Conservation (phyloP, 1,140 invertebrate genomes). For the Zeugodacus cucurbitae region DNA sequence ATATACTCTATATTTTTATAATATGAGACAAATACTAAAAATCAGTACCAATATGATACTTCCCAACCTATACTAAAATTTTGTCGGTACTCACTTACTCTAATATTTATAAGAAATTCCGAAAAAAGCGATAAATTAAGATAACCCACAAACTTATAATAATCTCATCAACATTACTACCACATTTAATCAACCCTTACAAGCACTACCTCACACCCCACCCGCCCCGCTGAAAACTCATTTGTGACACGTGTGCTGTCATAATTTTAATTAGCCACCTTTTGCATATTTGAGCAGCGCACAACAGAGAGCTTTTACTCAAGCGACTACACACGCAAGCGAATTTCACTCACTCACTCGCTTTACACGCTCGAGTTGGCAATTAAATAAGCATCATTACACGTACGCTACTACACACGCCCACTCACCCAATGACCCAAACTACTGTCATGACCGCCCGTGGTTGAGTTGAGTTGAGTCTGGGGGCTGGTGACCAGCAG, state of each 20-base stretch:
- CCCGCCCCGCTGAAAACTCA: background rate
- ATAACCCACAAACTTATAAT: background rate
- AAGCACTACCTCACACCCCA: background rate
- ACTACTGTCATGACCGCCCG: background rate
- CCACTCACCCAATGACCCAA: conserved; percentile 30
- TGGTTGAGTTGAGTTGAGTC: background rate
- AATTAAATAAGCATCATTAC: conserved; percentile 12
- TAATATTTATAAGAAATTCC: background rate
- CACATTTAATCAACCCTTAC: background rate
- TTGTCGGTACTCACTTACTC: no score
- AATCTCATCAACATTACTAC: background rate
- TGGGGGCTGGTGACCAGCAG: no score
- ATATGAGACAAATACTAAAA: no score
- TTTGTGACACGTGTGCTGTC: conserved; percentile 4
- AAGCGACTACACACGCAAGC: background rate
- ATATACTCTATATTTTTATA: no score
- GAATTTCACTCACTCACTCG: background rate
- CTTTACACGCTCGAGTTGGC: background rate
- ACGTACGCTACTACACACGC: background rate
- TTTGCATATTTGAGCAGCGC: conserved; percentile 55
- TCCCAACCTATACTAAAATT: no score
- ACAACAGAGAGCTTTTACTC: conserved; percentile 6
- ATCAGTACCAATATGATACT: no score
- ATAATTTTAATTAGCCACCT: conserved; percentile 56
- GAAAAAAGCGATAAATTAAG: background rate